Conservation (phyloP, 2,888 invertebrate species). For the Polia nebulosa region DNA sequence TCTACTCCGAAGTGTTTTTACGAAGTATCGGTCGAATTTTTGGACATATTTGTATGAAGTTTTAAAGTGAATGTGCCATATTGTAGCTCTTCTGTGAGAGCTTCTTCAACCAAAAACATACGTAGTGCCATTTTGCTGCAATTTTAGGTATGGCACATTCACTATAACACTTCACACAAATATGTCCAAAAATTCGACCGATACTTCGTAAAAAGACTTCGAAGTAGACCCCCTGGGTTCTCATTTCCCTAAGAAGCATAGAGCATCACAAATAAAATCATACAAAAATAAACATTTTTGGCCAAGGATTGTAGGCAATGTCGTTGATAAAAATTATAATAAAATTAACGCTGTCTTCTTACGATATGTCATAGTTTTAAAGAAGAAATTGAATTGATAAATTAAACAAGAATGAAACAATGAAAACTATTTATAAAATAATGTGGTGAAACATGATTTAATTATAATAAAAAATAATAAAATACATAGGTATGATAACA, state of each 20-base stretch:
- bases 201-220: too few relatives aligned
- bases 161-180: too few relatives aligned
- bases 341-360: constrained; percentile 14
- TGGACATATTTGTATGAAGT: too few relatives aligned
- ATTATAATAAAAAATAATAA: constrained; percentile 10
- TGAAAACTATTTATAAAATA: constrained; percentile 45
- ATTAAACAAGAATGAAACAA: constrained; percentile 23
- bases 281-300: constrained; percentile 65
- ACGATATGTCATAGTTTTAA: constrained; percentile 24
- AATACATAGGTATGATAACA: neutral
- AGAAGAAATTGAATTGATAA: constrained; percentile 12
- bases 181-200: too few relatives aligned
- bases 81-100: too few relatives aligned
- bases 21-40: too few relatives aligned
- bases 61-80: too few relatives aligned
- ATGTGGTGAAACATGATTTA: constrained; percentile 1
- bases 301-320: constrained; percentile 59
- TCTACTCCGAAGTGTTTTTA: too few relatives aligned
- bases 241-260: constrained; percentile 48
- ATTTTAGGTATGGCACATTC: too few relatives aligned
- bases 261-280: constrained; percentile 63
- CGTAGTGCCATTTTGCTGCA: too few relatives aligned
- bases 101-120: too few relatives aligned
- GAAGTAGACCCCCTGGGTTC: too few relatives aligned
- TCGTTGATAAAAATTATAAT: constrained; percentile 58